A percentile compares a stretch with the other conserved stretches of the same genome.
Conservation (phyloP, 92 coral and sea anemone genomes). For the Blastomussa wellsi region DNA sequence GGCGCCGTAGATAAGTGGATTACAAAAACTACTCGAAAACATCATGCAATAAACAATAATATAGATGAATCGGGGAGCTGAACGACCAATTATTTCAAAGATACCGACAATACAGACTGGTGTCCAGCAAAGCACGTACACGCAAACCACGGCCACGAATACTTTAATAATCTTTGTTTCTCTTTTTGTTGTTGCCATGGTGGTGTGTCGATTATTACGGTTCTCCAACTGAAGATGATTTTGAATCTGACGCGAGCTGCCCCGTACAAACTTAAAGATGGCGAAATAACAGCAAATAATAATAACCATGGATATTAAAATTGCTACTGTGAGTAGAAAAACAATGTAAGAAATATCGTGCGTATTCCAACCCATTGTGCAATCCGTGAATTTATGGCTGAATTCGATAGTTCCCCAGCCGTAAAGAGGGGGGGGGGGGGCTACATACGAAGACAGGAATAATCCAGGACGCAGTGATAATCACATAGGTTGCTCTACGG, state of each 20-base stretch:
- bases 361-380: constrained; percentile 64
- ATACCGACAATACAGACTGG: constrained; percentile 65
- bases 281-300: constrained; percentile 62
- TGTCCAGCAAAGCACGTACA: constrained; percentile 64
- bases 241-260: constrained; percentile 51
- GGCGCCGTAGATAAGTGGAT: constrained; percentile 70
- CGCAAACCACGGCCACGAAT: constrained; percentile 67
- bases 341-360: constrained; percentile 61
- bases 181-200: constrained; percentile 6
- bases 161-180: constrained; percentile 59
- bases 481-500: constrained; percentile 35
- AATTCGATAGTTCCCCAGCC: constrained; percentile 74
- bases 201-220: neutral
- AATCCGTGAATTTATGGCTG: constrained; percentile 57
- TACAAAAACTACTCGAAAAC: constrained; percentile 69
- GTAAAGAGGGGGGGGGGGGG: constrained; percentile 74
- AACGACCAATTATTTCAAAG: constrained; percentile 49
- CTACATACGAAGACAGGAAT: constrained; percentile 54
- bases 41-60: constrained; percentile 55
- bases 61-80: constrained; percentile 45
- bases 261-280: constrained; percentile 53
- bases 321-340: constrained; percentile 49
- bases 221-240: constrained; percentile 26
- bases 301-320: constrained; percentile 48
- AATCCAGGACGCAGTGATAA: constrained; percentile 56